A percentile compares a stretch with the other conserved stretches of the same genome.
Conservation (phyloP, 1,140 invertebrate genomes). For the Apis cerana region DNA sequence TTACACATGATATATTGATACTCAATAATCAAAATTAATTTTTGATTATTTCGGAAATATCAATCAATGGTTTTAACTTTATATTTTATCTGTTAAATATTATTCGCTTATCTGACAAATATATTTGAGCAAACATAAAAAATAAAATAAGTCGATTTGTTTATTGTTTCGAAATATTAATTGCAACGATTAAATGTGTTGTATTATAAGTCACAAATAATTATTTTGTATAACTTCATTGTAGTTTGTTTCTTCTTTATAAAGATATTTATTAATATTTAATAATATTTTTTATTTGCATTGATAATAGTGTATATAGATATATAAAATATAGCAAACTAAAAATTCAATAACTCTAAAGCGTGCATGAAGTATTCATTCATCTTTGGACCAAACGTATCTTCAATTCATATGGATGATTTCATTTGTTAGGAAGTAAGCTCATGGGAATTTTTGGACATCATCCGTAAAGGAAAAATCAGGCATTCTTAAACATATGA, state of each 20-base stretch:
- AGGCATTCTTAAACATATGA: conserved; percentile 41
- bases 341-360: conserved; percentile 7
- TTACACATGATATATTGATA: background rate
- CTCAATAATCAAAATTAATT: background rate
- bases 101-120: background rate
- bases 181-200: background rate
- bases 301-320: background rate
- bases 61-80: background rate
- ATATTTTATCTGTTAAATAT: conserved; percentile 15
- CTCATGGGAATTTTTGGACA: background rate
- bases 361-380: background rate
- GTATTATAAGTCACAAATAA: background rate
- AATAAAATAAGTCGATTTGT: background rate
- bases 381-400: background rate
- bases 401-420: background rate
- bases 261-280: background rate
- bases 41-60: background rate
- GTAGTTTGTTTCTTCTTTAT: background rate
- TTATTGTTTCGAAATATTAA: background rate
- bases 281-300: background rate
- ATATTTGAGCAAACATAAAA: conserved; percentile 10
- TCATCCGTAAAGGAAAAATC: conserved; percentile 40
- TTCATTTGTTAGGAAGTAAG: background rate
- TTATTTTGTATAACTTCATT: background rate
- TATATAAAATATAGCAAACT: conserved; percentile 12